phyloP scores from a whole-genome alignment of 2,888 invertebrate genomes.

The Amiota minor region DNA sequence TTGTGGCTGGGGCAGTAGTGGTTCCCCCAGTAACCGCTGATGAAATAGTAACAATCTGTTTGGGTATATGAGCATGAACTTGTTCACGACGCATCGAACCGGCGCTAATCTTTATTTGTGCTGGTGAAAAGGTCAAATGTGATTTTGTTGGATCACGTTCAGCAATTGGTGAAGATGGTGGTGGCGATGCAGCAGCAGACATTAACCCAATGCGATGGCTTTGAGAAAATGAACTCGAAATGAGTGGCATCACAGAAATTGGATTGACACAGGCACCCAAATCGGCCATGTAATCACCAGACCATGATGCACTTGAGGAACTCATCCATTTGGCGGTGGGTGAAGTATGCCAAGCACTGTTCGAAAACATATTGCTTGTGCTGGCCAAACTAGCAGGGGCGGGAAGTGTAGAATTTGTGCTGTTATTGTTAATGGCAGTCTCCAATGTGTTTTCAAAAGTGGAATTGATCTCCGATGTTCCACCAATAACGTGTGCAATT shows the following conservation, averaged over 20 bases:
- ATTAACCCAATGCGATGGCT: slow-evolving; percentile 66
- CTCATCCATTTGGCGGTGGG: slow-evolving; percentile 63
- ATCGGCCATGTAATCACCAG: slow-evolving; percentile 81
- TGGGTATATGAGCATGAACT: slow-evolving; percentile 64
- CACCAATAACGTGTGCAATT: slow-evolving; percentile 85
- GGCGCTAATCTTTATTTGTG: slow-evolving; percentile 78
- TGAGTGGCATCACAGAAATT: slow-evolving; percentile 89
- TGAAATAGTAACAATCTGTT: slow-evolving; percentile 63
- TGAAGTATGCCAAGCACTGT: slow-evolving; percentile 55
- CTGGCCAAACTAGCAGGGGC: slow-evolving; percentile 32
- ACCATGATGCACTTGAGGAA: slow-evolving; percentile 63
- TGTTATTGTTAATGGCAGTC: slow-evolving; percentile 57
- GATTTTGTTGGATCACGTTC: slow-evolving; percentile 76
- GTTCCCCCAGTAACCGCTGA: slow-evolving; percentile 55
- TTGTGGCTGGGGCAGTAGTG: slow-evolving; percentile 58
- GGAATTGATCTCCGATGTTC: slow-evolving; percentile 79
- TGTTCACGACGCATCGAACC: slow-evolving; percentile 66
- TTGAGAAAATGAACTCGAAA: slow-evolving; percentile 75
- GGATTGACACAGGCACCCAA: slow-evolving; percentile 86
- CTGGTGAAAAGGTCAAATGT: slow-evolving; percentile 82
- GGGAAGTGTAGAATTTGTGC: slow-evolving; percentile 26
- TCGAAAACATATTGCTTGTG: slow-evolving; percentile 50
- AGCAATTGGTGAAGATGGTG: slow-evolving; percentile 78
- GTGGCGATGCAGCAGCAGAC: slow-evolving; percentile 69
- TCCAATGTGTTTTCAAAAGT: slow-evolving; percentile 73